Conservation (phyloP, 2,888 invertebrate species). For the Anodontia alba region DNA sequence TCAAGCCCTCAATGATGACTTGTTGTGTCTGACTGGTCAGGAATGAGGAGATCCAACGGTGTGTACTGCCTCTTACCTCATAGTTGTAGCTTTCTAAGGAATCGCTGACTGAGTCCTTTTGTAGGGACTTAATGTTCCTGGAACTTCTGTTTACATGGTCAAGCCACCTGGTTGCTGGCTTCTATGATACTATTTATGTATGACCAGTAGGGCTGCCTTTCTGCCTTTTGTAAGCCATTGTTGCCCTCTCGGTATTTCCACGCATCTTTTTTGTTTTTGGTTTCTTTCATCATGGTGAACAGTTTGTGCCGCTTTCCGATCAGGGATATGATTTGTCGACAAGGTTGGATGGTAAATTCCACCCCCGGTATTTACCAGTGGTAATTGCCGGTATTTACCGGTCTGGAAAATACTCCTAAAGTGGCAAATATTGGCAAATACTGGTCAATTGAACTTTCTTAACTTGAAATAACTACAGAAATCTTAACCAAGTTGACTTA, state of each 20-base stretch:
- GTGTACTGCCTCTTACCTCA: no score
- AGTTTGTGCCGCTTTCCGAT: not conserved
- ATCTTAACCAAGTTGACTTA: not conserved
- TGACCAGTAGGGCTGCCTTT: not conserved
- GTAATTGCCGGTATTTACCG: not conserved
- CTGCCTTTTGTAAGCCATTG: not conserved
- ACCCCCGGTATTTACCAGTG: constrained; percentile 6
- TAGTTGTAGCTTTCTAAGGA: no score
- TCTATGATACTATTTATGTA: not conserved
- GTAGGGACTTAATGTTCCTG: no score
- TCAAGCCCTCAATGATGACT: no score
- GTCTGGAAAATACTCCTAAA: not conserved
- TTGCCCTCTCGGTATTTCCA: not conserved
- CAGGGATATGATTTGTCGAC: no score
- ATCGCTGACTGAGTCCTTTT: no score
- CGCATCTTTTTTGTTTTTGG: not conserved
- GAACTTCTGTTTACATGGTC: no score
- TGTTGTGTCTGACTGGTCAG: no score
- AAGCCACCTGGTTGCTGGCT: not conserved
- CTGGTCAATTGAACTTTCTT: not conserved
- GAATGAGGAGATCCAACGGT: no score
- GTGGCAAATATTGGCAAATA: constrained; percentile 7
- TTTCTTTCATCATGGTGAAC: not conserved
- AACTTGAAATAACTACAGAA: not conserved
- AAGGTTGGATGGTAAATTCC: not conserved